A percentile compares a stretch with the other conserved stretches of the same genome.
These are phyloP conservation scores for Capitella teleta DNA, from an alignment of 1,140 invertebrate genomes.

Conservation along the genomic window DNA sequence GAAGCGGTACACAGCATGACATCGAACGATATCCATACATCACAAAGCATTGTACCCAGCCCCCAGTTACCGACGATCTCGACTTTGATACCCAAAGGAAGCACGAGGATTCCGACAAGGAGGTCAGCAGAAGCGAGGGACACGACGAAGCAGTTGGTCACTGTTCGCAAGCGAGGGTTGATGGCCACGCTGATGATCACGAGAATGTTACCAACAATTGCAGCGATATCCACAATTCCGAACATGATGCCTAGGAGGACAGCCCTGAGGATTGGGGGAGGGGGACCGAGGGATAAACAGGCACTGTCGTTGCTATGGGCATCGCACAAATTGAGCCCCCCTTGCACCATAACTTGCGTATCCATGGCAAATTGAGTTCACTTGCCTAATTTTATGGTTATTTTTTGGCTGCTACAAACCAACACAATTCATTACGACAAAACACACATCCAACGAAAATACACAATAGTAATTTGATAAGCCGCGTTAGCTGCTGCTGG, in stretches of 20 bases:
- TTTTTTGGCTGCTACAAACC: too few relatives aligned
- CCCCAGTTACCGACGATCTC: slow-evolving; percentile 13
- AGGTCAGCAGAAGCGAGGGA: slow-evolving; percentile 57
- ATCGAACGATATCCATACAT: slow-evolving; percentile 35
- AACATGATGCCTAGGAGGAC: slow-evolving; percentile 20
- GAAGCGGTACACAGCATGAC: slow-evolving; percentile 20
- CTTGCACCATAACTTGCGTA: too few relatives aligned
- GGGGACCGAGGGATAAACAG: too few relatives aligned
- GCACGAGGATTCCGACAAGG: slow-evolving; percentile 52
- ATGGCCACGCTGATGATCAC: slow-evolving; percentile 37
- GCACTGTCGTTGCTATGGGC: too few relatives aligned
- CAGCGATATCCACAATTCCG: slow-evolving; percentile 12
- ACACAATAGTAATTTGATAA: too few relatives aligned
- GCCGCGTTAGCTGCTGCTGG: too few relatives aligned
- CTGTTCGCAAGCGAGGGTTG: slow-evolving; percentile 32
- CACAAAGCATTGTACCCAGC: slow-evolving; percentile 67
- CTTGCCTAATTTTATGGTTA: too few relatives aligned
- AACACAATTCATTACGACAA: too few relatives aligned
- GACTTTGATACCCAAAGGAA: slow-evolving; percentile 49
- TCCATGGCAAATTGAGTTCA: too few relatives aligned
- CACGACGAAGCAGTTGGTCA: slow-evolving; percentile 54
- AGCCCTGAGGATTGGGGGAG: too few relatives aligned
- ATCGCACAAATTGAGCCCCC: too few relatives aligned
- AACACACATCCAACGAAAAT: too few relatives aligned
- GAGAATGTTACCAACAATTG: slow-evolving; percentile 27